These are phyloP conservation scores for Ramphastos sulfuratus DNA, from an alignment of 2,113 vertebrate species.

Conservation along the genomic window DNA sequence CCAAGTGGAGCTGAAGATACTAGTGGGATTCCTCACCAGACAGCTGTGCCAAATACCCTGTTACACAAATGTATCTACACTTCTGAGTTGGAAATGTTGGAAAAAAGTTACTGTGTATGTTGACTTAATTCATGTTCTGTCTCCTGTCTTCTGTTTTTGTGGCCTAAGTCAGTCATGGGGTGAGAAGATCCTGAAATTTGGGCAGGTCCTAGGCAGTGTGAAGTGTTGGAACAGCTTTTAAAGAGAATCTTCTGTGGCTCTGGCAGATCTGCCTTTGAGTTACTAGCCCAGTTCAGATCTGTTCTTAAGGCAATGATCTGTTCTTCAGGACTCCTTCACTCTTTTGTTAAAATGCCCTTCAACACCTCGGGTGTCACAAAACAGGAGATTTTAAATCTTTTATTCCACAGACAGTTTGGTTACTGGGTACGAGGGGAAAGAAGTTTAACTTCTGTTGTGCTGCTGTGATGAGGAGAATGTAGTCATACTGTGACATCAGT, in stretches of 20 bases:
- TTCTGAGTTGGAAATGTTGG: constrained; percentile 26
- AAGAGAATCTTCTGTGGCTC: neutral
- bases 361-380: neutral
- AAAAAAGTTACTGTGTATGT: constrained; percentile 34
- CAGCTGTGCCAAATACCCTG: constrained; percentile 60
- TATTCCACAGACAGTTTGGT: neutral
- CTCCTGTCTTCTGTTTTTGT: constrained; percentile 24
- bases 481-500: neutral
- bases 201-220: neutral
- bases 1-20: constrained; percentile 16
- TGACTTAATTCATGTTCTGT: neutral
- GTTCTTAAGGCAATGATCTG: neutral
- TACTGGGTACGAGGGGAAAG: neutral
- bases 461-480: neutral
- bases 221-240: neutral
- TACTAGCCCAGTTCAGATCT: neutral
- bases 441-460: neutral
- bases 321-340: neutral
- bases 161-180: constrained; percentile 1
- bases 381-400: neutral
- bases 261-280: constrained; percentile 1
- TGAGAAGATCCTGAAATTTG: neutral
- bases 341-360: neutral
- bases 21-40: neutral
- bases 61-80: neutral